These are phyloP conservation scores for Istiophorus platypterus DNA, from an alignment of 2,113 vertebrate genomes.

Conservation along the genomic window DNA sequence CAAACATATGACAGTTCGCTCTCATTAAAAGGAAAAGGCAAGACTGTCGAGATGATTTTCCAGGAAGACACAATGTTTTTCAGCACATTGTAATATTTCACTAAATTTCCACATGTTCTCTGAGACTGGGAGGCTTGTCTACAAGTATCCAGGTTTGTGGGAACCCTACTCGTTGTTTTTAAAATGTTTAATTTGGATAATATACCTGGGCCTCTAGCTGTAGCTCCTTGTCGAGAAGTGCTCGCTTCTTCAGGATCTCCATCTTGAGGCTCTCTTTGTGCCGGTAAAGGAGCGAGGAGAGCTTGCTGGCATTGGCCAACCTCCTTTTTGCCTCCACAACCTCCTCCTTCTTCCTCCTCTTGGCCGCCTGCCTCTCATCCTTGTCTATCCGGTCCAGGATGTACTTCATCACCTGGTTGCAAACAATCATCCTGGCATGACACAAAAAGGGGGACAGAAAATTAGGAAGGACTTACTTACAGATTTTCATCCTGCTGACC, in stretches of 20 bases:
- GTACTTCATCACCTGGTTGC: conserved; percentile 99
- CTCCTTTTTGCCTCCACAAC: conserved; percentile 95
- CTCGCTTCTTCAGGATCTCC: conserved; percentile 97
- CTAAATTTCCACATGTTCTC: not conserved
- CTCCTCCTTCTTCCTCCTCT: conserved; percentile 95
- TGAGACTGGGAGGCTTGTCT: not conserved
- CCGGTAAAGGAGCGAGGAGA: conserved; percentile 95
- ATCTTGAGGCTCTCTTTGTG: conserved; percentile 98
- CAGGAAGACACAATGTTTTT: too few species aligned
- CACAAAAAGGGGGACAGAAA: not conserved
- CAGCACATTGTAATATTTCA: too few species aligned
- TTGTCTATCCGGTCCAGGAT: conserved; percentile 99
- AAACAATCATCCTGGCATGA: conserved; percentile 94
- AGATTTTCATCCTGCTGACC: not conserved
- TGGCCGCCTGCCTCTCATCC: conserved; percentile 96
- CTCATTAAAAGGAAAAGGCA: too few species aligned
- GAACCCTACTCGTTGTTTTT: not conserved
- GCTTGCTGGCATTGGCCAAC: conserved; percentile 94
- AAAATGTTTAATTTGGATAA: not conserved
- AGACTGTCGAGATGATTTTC: too few species aligned
- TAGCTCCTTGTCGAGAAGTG: conserved; percentile 96
- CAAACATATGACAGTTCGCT: too few species aligned
- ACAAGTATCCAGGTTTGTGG: not conserved
- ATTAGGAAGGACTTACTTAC: not conserved
- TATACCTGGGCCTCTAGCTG: conserved; percentile 96